Percentiles rank a stretch among this genome's conserved stretches.
Evolutionary conservation across 64 coral and sea anemone species (phyloP).

Genomic region (Orbicella faveolata): DNA sequence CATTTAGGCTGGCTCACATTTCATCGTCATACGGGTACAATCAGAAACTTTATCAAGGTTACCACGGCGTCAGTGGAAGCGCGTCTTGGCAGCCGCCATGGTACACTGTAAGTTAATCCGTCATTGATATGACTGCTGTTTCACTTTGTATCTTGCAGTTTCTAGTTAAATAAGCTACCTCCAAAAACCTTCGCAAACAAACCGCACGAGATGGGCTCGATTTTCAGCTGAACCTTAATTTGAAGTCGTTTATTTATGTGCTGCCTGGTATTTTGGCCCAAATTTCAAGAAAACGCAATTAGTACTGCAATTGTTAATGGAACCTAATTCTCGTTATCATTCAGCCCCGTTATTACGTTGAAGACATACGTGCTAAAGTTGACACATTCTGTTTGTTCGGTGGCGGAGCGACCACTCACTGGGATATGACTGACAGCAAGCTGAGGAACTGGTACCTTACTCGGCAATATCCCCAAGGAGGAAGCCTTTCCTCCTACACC

Average conservation of each 20-base stretch:
- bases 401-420: slow-evolving; percentile 20
- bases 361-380: slow-evolving; percentile 33
- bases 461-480: slow-evolving; percentile 1
- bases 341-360: slow-evolving; percentile 1
- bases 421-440: slow-evolving; percentile 5
- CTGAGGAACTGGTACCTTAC: slow-evolving; percentile 44
- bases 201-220: no score
- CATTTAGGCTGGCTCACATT: slow-evolving; percentile 3
- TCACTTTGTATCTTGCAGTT: no score
- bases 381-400: slow-evolving; percentile 51
- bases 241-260: no score
- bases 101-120: slow-evolving; percentile 10
- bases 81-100: not conserved
- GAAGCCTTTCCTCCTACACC: not conserved
- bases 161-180: no score
- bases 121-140: no score
- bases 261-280: no score
- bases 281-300: no score
- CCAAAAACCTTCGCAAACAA: no score
- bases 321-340: not conserved
- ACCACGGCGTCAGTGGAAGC: not conserved
- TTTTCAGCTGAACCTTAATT: no score
- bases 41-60: not conserved
- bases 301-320: no score
- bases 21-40: slow-evolving; percentile 28